Conservation (phyloP, 2,113 vertebrate genomes). For the Upupa epops region DNA sequence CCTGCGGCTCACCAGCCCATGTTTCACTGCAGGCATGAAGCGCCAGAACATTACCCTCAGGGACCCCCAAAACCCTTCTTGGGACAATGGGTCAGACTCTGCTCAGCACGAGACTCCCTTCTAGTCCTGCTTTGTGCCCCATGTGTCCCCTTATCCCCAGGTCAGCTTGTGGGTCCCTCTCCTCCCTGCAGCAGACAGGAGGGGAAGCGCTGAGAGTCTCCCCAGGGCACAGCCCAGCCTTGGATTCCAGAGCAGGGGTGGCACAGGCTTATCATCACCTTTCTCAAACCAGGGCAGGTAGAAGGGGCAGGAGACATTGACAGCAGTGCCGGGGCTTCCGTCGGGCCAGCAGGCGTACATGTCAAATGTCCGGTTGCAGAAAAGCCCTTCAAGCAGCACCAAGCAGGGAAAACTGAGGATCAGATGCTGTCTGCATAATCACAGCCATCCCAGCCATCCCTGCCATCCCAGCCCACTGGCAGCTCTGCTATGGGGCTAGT, state of each 20-base stretch:
- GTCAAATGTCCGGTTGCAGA: conserved; percentile 84
- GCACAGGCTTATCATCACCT: conserved; percentile 70
- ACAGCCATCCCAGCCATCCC: neutral
- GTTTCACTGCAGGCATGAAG: conserved; percentile 73
- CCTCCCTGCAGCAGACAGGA: rapidly evolving
- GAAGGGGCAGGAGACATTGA: conserved; percentile 84
- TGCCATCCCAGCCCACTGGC: neutral
- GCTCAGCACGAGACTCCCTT: neutral
- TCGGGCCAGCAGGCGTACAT: conserved; percentile 88
- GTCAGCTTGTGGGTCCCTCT: neutral
- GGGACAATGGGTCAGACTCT: rapidly evolving
- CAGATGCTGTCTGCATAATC: rapidly evolving
- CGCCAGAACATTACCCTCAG: rapidly evolving
- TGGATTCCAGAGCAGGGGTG: neutral
- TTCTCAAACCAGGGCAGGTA: conserved; percentile 86
- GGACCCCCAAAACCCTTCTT: neutral
- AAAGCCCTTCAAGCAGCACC: conserved; percentile 18
- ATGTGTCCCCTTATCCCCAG: rapidly evolving
- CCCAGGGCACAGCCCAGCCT: neutral
- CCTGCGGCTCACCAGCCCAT: conserved; percentile 79
- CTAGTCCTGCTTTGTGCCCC: neutral
- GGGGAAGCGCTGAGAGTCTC: neutral
- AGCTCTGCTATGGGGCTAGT: neutral
- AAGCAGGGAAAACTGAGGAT: rapidly evolving
- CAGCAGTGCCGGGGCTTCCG: conserved; percentile 59